Evolutionary conservation across 2,888 invertebrate species (phyloP).

Genomic region (Cheilosia pagana): DNA sequence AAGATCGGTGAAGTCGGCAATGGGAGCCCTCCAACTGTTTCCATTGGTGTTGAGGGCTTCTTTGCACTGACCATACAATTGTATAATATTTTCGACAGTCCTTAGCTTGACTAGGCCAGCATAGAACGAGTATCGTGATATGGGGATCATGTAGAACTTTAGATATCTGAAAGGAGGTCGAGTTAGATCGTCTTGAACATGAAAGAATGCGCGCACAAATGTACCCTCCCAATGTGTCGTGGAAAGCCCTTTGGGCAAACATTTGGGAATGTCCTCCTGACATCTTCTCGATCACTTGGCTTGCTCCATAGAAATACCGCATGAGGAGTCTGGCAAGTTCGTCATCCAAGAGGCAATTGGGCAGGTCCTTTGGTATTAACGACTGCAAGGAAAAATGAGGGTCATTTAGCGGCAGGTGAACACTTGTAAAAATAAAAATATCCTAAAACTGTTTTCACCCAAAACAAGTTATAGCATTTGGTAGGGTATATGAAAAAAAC

Average conservation of each 20-base stretch:
- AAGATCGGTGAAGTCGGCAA: conserved; percentile 77
- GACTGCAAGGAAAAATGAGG: conserved; percentile 76
- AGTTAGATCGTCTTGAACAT: conserved; percentile 8
- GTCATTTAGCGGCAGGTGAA: background rate
- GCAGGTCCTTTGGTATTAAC: conserved; percentile 80
- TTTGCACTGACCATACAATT: conserved; percentile 79
- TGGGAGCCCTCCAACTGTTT: conserved; percentile 80
- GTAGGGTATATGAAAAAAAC: no score
- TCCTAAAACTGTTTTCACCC: background rate
- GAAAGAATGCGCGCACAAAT: background rate
- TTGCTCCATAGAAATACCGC: conserved; percentile 81
- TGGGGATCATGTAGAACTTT: conserved; percentile 80
- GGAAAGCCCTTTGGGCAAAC: conserved; percentile 79
- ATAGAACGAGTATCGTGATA: conserved; percentile 81
- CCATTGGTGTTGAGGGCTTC: conserved; percentile 82
- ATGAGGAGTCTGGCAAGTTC: conserved; percentile 78
- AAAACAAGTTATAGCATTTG: no score
- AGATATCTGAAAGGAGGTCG: conserved; percentile 77
- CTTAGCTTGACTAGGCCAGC: conserved; percentile 80
- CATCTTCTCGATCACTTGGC: conserved; percentile 79
- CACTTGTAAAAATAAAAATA: background rate
- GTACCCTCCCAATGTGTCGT: conserved; percentile 81
- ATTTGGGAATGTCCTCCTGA: conserved; percentile 75
- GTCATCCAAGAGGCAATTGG: conserved; percentile 79
- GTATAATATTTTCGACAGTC: conserved; percentile 78